These are phyloP conservation scores for Hirtodrosophila trivittata DNA, from an alignment of 2,888 invertebrate species.

Conservation along the genomic window DNA sequence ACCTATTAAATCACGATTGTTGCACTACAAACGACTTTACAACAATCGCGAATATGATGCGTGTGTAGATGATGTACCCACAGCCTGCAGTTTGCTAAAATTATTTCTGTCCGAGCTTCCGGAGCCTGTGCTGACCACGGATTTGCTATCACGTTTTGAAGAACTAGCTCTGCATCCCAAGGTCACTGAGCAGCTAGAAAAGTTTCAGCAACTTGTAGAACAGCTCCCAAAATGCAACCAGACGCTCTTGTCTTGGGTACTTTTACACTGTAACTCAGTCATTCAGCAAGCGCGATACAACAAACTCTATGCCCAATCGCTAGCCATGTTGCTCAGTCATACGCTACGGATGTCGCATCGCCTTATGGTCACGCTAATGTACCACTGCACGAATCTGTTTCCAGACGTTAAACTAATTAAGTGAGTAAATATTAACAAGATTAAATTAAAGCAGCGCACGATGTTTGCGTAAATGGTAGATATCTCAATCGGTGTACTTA, in stretches of 20 bases:
- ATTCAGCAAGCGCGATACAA: conserved; percentile 90
- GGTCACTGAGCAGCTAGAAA: conserved; percentile 88
- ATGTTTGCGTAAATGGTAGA: too few species aligned
- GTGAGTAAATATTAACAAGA: conserved; percentile 84
- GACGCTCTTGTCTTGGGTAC: conserved; percentile 92
- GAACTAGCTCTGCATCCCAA: conserved; percentile 91
- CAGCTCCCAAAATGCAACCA: conserved; percentile 91
- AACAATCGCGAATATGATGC: conserved; percentile 89
- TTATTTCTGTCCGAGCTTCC: conserved; percentile 95
- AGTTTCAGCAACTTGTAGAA: conserved; percentile 88
- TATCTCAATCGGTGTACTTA: conserved; percentile 4
- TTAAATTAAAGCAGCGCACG: too few species aligned
- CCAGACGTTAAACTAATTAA: conserved; percentile 88
- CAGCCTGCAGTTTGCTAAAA: conserved; percentile 94
- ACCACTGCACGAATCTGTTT: conserved; percentile 91
- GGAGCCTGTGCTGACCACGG: conserved; percentile 93
- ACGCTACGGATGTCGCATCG: conserved; percentile 95
- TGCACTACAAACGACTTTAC: conserved; percentile 91
- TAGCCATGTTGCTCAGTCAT: conserved; percentile 92
- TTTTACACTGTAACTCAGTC: conserved; percentile 92
- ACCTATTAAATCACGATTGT: conserved; percentile 93
- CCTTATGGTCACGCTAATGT: conserved; percentile 91
- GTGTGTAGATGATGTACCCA: conserved; percentile 92
- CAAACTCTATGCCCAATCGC: conserved; percentile 93
- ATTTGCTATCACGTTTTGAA: conserved; percentile 93